Evolutionary conservation across 2,113 vertebrate species (phyloP), one percentile per base, ranked within the genome.

Genomic region (Barnardius zonarius): DNA sequence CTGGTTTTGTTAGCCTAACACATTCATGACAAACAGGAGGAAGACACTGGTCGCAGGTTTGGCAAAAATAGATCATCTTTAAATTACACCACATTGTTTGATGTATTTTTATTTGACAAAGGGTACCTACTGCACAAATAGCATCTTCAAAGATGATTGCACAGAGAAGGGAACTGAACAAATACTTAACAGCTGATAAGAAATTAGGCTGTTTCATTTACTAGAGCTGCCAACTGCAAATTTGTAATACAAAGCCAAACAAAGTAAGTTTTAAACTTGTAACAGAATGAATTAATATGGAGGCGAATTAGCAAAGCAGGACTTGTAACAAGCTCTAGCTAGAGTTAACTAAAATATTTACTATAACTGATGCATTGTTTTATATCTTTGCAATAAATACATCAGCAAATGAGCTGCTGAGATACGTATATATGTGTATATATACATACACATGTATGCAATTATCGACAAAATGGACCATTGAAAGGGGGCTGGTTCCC

Each of bases 81-180:
- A 83, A 93, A 94, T 94, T 67, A 81, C n/a, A 92, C 41, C 88
- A 92, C 83, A 86, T 88, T 73, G 83, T 39, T 66, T 43, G 8
- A 8, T 4, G 44, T 70, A 39, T 28, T 86, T 92, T 81, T 81
- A 51, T 86, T 94, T 86, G 61, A 49, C 35, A 86, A 95, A 88
- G 80, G 79, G 68, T 52, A 57, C 35, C 39, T 92, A 20, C 73
- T 78, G 30, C 43, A 81, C 55, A 90, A 96, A 93, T 27, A 88
- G 61, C 75, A 78, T 35, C 86, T 84, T 81, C 69, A 88, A 54
- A 77, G 55, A 83, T 51, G 55, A 92, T 17, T 70, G 83, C 44
- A 17, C 70, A 62, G 75, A 77, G 46, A 54, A 43, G 15, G 44
- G 20, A 88, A 70, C 54, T 55, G 86, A 92, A 77, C 23, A 86